Evolutionary conservation across 2,888 invertebrate genomes (phyloP).

Genomic region (Oscheius sp.): DNA sequence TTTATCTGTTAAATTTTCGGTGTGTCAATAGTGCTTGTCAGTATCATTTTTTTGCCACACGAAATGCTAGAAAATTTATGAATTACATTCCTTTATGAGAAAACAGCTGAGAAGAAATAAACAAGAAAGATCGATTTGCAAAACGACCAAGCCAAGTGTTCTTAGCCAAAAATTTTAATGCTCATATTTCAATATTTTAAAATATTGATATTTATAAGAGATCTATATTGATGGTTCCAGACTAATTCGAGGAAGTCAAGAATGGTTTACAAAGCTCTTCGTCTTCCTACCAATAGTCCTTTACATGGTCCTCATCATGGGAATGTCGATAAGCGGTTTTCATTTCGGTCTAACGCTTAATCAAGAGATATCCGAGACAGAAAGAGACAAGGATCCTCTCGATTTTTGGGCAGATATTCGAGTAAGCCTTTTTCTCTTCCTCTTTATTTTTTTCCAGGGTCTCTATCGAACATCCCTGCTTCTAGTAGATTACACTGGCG

Average conservation of each 20-base stretch:
- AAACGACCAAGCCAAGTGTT: no score
- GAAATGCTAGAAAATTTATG: no score
- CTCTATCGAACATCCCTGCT: constrained; percentile 48
- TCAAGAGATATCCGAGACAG: constrained; percentile 29
- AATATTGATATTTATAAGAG: no score
- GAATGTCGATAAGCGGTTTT: constrained; percentile 42
- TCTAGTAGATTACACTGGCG: constrained; percentile 52
- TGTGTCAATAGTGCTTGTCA: no score
- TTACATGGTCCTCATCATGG: constrained; percentile 41
- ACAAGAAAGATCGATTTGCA: no score
- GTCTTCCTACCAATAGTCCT: constrained; percentile 37
- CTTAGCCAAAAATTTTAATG: no score
- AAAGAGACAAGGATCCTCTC: constrained; percentile 41
- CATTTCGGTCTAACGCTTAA: constrained; percentile 32
- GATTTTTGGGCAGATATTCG: constrained; percentile 55
- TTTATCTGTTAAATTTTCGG: no score
- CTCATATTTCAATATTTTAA: background rate
- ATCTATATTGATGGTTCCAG: constrained; percentile 2
- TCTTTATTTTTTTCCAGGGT: constrained; percentile 35
- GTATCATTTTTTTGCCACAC: no score
- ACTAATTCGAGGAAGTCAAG: constrained; percentile 6
- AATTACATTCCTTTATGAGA: no score
- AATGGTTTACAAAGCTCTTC: constrained; percentile 32
- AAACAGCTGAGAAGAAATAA: no score
- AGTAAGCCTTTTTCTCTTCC: constrained; percentile 24